Percentiles rank a stretch among this genome's conserved stretches.
Evolutionary conservation across 92 coral and sea anemone genomes (phyloP).

Genomic region (Epizoanthus illoricatus): DNA sequence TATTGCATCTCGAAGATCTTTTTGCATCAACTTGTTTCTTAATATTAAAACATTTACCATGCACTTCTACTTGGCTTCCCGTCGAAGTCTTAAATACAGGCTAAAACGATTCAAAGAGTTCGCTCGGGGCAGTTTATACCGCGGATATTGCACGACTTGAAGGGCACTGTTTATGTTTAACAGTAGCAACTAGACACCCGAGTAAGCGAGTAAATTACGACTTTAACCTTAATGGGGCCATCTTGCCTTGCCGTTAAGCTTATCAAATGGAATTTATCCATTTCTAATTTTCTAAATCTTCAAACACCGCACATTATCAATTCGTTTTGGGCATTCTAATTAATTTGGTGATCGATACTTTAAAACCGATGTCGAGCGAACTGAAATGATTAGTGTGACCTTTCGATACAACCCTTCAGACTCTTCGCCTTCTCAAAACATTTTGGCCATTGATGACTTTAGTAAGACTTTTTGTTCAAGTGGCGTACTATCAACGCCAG

Average conservation of each 20-base stretch:
- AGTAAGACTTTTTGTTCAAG: constrained; percentile 62
- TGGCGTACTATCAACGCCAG: constrained; percentile 61
- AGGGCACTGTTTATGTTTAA: constrained; percentile 12
- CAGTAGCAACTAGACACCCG: constrained; percentile 21
- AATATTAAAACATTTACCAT: constrained; percentile 41
- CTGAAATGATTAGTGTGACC: constrained; percentile 12
- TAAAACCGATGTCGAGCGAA: not conserved
- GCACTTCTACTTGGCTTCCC: constrained; percentile 44
- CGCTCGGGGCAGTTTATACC: constrained; percentile 31
- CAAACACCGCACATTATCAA: constrained; percentile 24
- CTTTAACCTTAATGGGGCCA: constrained; percentile 11
- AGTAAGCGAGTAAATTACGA: constrained; percentile 19
- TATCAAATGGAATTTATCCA: constrained; percentile 18
- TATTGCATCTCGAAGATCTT: constrained; percentile 38
- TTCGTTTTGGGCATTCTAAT: constrained; percentile 9
- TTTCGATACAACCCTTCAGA: not conserved
- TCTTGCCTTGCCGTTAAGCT: constrained; percentile 8
- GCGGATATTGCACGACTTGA: constrained; percentile 16
- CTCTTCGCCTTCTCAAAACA: constrained; percentile 6
- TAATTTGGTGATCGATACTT: not conserved
- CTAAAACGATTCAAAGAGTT: constrained; percentile 40
- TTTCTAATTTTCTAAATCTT: constrained; percentile 27
- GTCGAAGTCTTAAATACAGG: constrained; percentile 34
- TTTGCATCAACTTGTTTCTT: constrained; percentile 5
- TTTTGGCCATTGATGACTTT: constrained; percentile 59